These are phyloP conservation scores for Sarcophaga subvicina DNA, from an alignment of 2,888 invertebrate genomes.

Conservation along the genomic window DNA sequence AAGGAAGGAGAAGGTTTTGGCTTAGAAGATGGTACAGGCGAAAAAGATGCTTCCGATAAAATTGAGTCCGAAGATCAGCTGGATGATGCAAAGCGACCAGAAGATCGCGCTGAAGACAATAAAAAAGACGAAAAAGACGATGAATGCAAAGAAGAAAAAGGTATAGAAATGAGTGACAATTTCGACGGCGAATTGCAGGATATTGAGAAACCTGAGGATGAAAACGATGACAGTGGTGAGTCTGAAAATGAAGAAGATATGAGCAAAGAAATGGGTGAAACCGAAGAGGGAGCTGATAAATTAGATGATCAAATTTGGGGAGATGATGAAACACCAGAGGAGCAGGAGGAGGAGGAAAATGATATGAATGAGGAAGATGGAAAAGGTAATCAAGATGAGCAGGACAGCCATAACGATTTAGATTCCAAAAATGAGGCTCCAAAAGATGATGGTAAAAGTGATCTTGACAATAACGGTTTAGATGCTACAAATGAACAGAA, in stretches of 20 bases:
- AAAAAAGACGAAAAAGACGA: constrained; percentile 87
- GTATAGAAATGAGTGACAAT: constrained; percentile 97
- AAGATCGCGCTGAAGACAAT: constrained; percentile 84
- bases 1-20: constrained; percentile 90
- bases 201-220: constrained; percentile 85
- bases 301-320: constrained; percentile 92
- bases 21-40: constrained; percentile 92
- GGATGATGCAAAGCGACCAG: constrained; percentile 91
- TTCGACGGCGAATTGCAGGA: constrained; percentile 89
- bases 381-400: constrained; percentile 90
- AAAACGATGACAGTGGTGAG: constrained; percentile 84
- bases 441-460: constrained; percentile 82
- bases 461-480: constrained; percentile 82
- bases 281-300: constrained; percentile 92
- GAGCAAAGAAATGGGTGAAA: constrained; percentile 98
- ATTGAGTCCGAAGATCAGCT: constrained; percentile 93
- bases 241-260: constrained; percentile 89
- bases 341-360: constrained; percentile 84
- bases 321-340: constrained; percentile 92
- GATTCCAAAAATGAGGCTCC: constrained; percentile 83
- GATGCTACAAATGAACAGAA: constrained; percentile 79
- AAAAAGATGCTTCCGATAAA: constrained; percentile 96
- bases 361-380: constrained; percentile 84
- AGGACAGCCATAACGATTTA: constrained; percentile 83
- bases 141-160: constrained; percentile 93